A percentile compares a stretch with the other conserved stretches of the same genome.
Evolutionary conservation across 2,888 invertebrate genomes (phyloP).

Genomic region (Carabus problematicus): DNA sequence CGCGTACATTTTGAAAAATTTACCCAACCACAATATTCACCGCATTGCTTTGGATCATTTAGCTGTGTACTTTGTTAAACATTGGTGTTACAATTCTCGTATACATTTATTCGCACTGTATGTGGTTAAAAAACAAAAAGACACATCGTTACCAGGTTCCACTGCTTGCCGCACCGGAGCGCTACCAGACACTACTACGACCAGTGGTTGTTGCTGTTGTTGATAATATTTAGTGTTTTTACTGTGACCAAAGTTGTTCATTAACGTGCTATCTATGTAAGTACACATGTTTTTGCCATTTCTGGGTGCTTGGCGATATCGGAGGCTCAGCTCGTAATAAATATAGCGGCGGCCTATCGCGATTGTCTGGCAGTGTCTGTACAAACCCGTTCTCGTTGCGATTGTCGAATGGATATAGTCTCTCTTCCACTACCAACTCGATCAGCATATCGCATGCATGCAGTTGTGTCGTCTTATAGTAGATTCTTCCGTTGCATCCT

Average conservation of each 20-base stretch:
- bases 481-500: too few species aligned
- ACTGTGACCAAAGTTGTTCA: conserved; percentile 53
- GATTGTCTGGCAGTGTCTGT: conserved; percentile 52
- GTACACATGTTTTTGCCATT: conserved; percentile 58
- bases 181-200: neutral
- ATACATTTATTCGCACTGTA: too few species aligned
- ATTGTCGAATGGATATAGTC: conserved; percentile 49
- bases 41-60: neutral
- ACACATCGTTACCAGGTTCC: neutral
- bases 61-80: neutral
- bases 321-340: conserved; percentile 50
- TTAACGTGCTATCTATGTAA: conserved; percentile 56
- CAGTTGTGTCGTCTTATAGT: neutral
- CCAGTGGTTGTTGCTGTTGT: conserved; percentile 26
- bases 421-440: neutral
- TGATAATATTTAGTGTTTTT: conserved; percentile 48
- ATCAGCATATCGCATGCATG: neutral
- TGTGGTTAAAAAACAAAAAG: too few species aligned
- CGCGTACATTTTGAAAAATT: neutral
- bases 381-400: conserved; percentile 52
- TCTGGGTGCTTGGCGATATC: conserved; percentile 53
- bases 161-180: neutral
- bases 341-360: conserved; percentile 52
- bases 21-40: neutral
- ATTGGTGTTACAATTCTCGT: neutral